Conservation (phyloP, 2,888 invertebrate species). For the Pterostichus niger region DNA sequence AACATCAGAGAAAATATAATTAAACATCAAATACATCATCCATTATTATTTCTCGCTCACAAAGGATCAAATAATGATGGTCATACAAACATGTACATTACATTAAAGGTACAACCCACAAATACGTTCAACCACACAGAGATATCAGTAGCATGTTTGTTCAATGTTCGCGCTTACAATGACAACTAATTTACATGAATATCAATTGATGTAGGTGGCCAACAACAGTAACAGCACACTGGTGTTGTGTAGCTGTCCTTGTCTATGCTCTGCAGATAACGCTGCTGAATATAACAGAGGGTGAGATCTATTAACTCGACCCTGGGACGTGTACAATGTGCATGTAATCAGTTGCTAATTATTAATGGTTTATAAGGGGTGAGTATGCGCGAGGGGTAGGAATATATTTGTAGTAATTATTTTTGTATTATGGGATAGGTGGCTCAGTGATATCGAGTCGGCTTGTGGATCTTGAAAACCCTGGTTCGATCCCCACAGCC, state of each 20-base stretch:
- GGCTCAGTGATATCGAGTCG: too few species aligned
- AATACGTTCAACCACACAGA: constrained; percentile 20
- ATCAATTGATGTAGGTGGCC: constrained; percentile 56
- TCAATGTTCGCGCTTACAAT: constrained; percentile 49
- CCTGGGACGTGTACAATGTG: constrained; percentile 34
- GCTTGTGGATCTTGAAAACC: too few species aligned
- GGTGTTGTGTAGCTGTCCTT: neutral
- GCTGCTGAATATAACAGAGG: neutral
- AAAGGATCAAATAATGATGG: constrained; percentile 49
- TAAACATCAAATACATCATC: constrained; percentile 17
- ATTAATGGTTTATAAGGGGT: constrained; percentile 28
- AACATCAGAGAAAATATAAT: too few species aligned
- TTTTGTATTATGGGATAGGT: too few species aligned
- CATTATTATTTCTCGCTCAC: constrained; percentile 5
- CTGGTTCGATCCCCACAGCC: too few species aligned
- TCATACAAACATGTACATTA: constrained; percentile 41
- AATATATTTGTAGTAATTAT: too few species aligned
- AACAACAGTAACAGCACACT: constrained; percentile 33
- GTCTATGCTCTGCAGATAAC: constrained; percentile 17
- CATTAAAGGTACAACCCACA: constrained; percentile 48
- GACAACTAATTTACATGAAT: constrained; percentile 65
- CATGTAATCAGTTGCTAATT: constrained; percentile 48
- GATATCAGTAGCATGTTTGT: constrained; percentile 45
- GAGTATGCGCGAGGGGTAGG: neutral
- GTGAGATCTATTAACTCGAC: constrained; percentile 26